Base-by-base conservation (phyloP, 2,888 invertebrate species). In the Formica aserva region DNA sequence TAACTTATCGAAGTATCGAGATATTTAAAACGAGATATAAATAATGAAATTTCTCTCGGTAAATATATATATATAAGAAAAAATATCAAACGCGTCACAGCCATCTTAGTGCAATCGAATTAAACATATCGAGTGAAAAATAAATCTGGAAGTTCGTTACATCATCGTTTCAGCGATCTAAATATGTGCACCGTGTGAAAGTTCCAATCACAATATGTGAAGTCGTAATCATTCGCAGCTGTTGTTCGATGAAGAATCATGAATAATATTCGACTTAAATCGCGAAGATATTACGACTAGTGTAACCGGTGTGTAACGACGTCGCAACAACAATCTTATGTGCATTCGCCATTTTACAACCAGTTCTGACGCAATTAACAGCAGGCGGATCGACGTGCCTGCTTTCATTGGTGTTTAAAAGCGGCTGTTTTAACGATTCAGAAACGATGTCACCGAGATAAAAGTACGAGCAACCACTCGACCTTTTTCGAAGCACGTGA, bases 321-420 rank as follows among this genome's bases (percentile, higher is more conserved):
- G 13, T 48, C 48, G 76, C 35, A 18, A 52, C 65, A 66, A 35
- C 67, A 38, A 63, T 38, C 38, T 62, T 22, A 8, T 52, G 52
- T 52, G 52, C 8, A 29, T 22, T 45, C 22, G 9, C 41, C 22
- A 66, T 76, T 66, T 66, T 66, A 41, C 35, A 45, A 11, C 6
- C n/a, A 22, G 6, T 5, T 18, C 35, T 66, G 69, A 71, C 32
- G 55, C 45, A 85, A 75, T 78, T 81, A 76, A 63, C 71, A 26
- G 32, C 38, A 45, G 32, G 62, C 55, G 67, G 3, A 15, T 15
- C 71, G 18, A 75, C 63, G 71, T 52, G 18, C 8, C 18, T 52
- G 55, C 65, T 29, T 74, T 75, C 74, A 75, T 67, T 69, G 78
- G 26, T 65, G 29, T 63, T 82, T 74, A 85, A 85, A 86, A 82